These are phyloP conservation scores for Sesia apiformis DNA, from an alignment of 2,888 invertebrate species.

Conservation along the genomic window DNA sequence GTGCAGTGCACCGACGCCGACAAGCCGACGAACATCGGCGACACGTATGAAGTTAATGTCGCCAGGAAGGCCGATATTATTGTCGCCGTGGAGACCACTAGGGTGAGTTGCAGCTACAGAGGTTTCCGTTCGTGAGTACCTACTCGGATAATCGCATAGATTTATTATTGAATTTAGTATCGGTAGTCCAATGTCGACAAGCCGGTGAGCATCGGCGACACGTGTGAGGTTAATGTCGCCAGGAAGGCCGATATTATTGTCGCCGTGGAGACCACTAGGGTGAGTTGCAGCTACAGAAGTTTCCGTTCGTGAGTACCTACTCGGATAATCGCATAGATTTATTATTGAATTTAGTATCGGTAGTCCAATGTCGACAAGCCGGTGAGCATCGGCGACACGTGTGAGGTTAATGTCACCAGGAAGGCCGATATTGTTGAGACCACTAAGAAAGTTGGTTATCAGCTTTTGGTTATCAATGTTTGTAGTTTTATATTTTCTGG, in stretches of 20 bases:
- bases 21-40: conserved; percentile 62
- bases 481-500: too few species aligned
- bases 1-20: conserved; percentile 71
- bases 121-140: too few species aligned
- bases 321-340: too few species aligned
- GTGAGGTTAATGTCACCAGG: conserved; percentile 77
- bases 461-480: too few species aligned
- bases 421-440: conserved; percentile 88
- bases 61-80: conserved; percentile 87
- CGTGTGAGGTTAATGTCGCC: conserved; percentile 76
- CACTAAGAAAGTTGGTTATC: conserved; percentile 25
- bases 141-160: too few species aligned
- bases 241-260: conserved; percentile 88
- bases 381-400: conserved; percentile 72
- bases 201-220: conserved; percentile 69
- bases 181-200: not conserved
- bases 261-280: conserved; percentile 78
- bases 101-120: conserved; percentile 24
- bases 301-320: too few species aligned
- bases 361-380: conserved; percentile 12
- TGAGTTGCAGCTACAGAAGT: conserved; percentile 12
- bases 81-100: conserved; percentile 80
- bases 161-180: too few species aligned
- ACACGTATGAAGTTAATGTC: conserved; percentile 77
- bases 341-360: too few species aligned